Percentiles rank a stretch among this genome's conserved stretches.
phyloP scores from a whole-genome alignment of 2,888 invertebrate genomes.

The Myopa tessellatipennis region DNA sequence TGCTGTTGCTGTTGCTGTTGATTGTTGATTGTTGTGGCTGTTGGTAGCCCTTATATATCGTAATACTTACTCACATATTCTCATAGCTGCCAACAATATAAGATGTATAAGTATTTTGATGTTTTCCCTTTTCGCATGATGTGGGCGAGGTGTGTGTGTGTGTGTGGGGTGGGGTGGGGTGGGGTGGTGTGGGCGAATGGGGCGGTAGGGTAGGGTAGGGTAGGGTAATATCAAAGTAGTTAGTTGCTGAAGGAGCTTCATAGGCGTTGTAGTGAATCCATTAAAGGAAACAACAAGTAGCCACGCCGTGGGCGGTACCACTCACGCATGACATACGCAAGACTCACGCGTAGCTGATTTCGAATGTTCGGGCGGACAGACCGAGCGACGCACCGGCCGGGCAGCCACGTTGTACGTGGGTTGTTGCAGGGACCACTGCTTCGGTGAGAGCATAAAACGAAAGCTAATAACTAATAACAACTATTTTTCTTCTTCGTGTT shows the following conservation, averaged over 20 bases:
- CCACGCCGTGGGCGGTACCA: background rate
- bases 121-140: background rate
- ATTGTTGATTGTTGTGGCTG: background rate
- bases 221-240: too few relatives aligned
- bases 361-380: background rate
- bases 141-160: background rate
- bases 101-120: too few relatives aligned
- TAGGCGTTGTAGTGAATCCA: background rate
- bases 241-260: background rate
- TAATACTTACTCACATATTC: background rate
- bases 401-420: too few relatives aligned
- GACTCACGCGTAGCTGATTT: background rate
- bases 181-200: background rate
- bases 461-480: too few relatives aligned
- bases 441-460: too few relatives aligned
- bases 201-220: background rate
- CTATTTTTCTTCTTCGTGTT: too few relatives aligned
- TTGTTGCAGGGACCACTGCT: too few relatives aligned
- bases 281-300: conserved; percentile 14
- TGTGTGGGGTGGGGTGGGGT: background rate
- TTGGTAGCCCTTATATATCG: background rate
- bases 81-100: background rate
- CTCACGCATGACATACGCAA: background rate
- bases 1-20: background rate
- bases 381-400: background rate